Base-by-base conservation (phyloP, 2,113 vertebrate genomes). In the Micromys minutus region DNA sequence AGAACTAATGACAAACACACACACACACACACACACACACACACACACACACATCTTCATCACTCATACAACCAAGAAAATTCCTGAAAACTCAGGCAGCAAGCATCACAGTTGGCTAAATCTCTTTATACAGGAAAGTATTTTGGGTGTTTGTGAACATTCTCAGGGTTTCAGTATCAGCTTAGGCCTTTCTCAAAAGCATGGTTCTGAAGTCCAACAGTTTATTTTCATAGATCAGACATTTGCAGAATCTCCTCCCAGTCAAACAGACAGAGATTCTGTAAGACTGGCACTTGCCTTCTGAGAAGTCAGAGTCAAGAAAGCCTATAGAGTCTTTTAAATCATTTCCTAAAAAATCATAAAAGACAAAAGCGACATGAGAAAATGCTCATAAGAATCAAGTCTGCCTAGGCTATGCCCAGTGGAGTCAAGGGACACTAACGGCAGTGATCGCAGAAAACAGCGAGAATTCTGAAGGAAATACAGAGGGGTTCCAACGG, bases 1-100 rank as follows among this genome's bases (percentile, higher is more conserved):
- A 98, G 96, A 98, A 98, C 97, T 98, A 98, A 97, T 96, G 83
- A 65, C 63, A 67, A 11, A 34, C 29, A 65, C 63, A 67, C 63
- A 67, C 63, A 67, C 63, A 67, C 63, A 65, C 63, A 65, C 63
- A 34, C 63, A 65, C 63, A 65, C 29, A 65, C 63, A 65, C 63
- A 65, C 63, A 65, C 65, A 67, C 65, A 34, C 83, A 94, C 75
- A 90, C 97, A 81, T 65, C 93, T 84, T 89, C 84, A 97, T 94
- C 87, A 75, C 47, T 97, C 97, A 94, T 92, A 89, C 87, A 98
- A 81, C 7, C 86, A 65, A 67, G 74, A 95, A 93, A 93, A 95
- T 24, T 42, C 42, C 63, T 93, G 63, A 90, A 89, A 89, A 34
- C 57, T 90, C 67, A 39, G 26, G 83, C 29, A 89, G 17, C 26